phyloP scores from a whole-genome alignment of 2,113 vertebrate species.

The Barbus barbus region DNA sequence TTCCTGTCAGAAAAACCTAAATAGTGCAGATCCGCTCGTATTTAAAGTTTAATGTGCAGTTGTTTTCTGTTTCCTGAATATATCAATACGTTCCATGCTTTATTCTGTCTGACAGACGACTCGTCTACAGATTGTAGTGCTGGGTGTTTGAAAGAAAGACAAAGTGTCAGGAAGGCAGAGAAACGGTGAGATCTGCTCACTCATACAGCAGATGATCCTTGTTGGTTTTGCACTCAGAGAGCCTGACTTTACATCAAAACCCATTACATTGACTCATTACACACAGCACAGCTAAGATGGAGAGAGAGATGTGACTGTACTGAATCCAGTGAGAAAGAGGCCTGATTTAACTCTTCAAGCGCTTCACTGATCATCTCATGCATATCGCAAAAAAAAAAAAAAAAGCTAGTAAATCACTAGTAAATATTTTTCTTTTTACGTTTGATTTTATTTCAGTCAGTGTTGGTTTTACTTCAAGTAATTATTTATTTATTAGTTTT shows the following conservation, averaged over 20 bases:
- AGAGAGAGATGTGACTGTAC: not conserved
- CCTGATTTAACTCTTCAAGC: too few relatives aligned
- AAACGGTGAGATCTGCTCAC: too few relatives aligned
- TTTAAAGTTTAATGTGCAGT: not conserved
- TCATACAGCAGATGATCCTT: not conserved
- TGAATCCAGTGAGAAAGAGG: not conserved
- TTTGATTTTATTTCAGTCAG: too few relatives aligned
- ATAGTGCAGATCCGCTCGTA: not conserved
- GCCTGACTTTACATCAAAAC: constrained; percentile 11
- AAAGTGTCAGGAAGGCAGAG: constrained; percentile 4
- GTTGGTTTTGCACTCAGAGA: too few relatives aligned
- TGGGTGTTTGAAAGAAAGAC: not conserved
- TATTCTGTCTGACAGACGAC: not conserved
- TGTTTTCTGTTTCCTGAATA: not conserved
- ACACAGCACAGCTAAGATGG: not conserved
- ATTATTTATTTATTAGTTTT: too few relatives aligned
- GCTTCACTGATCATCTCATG: too few relatives aligned
- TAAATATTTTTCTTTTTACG: too few relatives aligned
- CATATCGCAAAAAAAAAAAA: too few relatives aligned
- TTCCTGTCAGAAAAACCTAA: not conserved
- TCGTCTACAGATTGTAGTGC: not conserved
- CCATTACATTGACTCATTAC: not conserved
- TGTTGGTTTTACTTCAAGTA: too few relatives aligned
- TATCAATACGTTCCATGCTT: not conserved
- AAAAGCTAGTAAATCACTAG: too few relatives aligned